These are phyloP conservation scores for Platyrinchus mystaceus DNA, from an alignment of 2,797 vertebrate genomes.

Conservation along the genomic window DNA sequence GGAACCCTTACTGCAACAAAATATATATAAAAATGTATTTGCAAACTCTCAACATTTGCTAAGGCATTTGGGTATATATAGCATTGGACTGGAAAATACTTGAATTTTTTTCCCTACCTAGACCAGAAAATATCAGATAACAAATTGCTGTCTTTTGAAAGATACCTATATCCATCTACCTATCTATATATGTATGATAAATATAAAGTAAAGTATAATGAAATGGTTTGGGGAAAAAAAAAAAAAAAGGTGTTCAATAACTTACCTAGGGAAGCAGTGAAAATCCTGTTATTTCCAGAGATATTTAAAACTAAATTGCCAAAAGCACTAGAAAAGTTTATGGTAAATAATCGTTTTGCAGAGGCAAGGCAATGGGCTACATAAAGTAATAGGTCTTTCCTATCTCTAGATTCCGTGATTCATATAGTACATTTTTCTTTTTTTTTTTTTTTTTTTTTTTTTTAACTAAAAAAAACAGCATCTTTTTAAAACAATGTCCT, in stretches of 20 bases:
- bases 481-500: neutral
- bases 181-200: neutral
- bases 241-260: neutral
- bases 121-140: neutral
- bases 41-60: neutral
- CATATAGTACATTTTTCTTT: neutral
- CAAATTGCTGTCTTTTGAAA: neutral
- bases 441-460: neutral
- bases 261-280: neutral
- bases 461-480: neutral
- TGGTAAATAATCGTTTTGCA: neutral
- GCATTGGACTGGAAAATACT: neutral
- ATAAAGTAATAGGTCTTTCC: neutral
- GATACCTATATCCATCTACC: neutral
- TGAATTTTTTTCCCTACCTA: neutral
- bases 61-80: neutral
- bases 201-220: neutral
- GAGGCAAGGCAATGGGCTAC: neutral
- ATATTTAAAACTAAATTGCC: conserved; percentile 11
- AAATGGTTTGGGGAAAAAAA: neutral
- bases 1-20: neutral
- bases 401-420: neutral
- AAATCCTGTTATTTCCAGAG: conserved; percentile 9
- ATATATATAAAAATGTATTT: neutral
- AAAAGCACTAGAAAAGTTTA: neutral